Conservation (phyloP, 2,797 vertebrate genomes). For the Helarctos malayanus region DNA sequence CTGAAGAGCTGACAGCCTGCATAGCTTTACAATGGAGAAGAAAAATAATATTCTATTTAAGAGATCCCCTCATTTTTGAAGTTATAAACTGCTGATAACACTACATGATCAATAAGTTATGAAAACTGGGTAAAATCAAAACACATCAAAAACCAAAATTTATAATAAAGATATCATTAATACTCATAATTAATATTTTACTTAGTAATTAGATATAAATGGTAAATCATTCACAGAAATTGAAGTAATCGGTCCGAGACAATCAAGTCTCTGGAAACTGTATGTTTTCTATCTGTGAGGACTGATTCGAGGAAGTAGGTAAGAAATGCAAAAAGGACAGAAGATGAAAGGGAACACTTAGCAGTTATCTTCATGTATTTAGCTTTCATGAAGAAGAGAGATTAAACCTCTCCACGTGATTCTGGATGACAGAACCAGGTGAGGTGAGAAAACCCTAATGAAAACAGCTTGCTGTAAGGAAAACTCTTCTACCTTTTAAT, state of each 20-base stretch:
- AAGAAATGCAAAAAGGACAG: background rate
- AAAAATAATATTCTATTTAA: background rate
- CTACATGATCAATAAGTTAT: background rate
- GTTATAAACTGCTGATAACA: background rate
- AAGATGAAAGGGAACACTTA: background rate
- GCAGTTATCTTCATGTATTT: background rate
- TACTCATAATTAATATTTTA: background rate
- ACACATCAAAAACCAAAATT: constrained; percentile 30
- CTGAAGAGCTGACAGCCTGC: background rate
- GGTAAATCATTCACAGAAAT: constrained; percentile 18
- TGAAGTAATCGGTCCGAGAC: background rate
- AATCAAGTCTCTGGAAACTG: constrained; percentile 2
- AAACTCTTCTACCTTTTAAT: constrained; percentile 31
- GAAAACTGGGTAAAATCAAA: constrained; percentile 57
- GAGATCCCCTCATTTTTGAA: constrained; percentile 17
- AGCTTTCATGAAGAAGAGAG: constrained; percentile 34
- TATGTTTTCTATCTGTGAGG: background rate
- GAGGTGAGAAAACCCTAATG: background rate
- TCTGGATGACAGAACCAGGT: background rate
- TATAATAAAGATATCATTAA: constrained; percentile 30
- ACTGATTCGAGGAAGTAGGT: constrained; percentile 20
- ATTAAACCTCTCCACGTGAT: background rate
- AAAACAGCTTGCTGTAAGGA: background rate
- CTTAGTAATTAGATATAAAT: constrained; percentile 48
- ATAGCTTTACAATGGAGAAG: background rate